phyloP scores from a whole-genome alignment of 2,113 vertebrate species.

The Chionomys nivalis region DNA sequence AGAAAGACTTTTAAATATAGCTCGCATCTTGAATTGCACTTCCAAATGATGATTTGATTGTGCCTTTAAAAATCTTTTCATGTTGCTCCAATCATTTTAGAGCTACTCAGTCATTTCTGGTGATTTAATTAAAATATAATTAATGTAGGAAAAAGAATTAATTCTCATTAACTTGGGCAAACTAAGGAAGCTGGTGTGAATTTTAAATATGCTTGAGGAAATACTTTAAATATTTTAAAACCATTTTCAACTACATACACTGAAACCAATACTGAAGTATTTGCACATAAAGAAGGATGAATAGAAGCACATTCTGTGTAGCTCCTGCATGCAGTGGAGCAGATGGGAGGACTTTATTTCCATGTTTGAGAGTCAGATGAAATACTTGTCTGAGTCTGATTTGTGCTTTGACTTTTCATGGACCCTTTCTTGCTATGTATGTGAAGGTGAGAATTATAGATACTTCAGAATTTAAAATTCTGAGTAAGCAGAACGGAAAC shows the following conservation, averaged over 20 bases:
- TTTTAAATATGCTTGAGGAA: constrained; percentile 60
- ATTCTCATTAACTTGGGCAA: constrained; percentile 34
- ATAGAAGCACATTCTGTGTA: not conserved
- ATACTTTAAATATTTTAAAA: not conserved
- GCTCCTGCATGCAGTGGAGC: not conserved
- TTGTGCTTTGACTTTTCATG: not conserved
- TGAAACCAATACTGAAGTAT: not conserved
- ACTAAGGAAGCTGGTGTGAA: not conserved
- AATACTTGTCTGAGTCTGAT: not conserved
- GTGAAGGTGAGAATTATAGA: constrained; percentile 41
- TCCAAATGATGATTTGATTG: constrained; percentile 26
- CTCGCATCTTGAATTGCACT: constrained; percentile 6
- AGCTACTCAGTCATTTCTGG: constrained; percentile 29
- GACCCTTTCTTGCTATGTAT: not conserved
- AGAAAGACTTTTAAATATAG: constrained; percentile 31
- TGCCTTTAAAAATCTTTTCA: constrained; percentile 52
- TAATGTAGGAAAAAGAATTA: not conserved
- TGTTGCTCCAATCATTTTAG: constrained; percentile 49
- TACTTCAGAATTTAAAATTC: constrained; percentile 21
- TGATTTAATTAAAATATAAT: constrained; percentile 61
- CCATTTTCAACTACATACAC: constrained; percentile 3
- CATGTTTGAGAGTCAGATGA: constrained; percentile 34
- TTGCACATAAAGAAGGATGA: constrained; percentile 13
- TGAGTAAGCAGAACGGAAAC: not conserved
- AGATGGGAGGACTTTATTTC: constrained; percentile 45